Evolutionary conservation across 2,113 vertebrate species (phyloP).

Genomic region (Coracopsis vasa): DNA sequence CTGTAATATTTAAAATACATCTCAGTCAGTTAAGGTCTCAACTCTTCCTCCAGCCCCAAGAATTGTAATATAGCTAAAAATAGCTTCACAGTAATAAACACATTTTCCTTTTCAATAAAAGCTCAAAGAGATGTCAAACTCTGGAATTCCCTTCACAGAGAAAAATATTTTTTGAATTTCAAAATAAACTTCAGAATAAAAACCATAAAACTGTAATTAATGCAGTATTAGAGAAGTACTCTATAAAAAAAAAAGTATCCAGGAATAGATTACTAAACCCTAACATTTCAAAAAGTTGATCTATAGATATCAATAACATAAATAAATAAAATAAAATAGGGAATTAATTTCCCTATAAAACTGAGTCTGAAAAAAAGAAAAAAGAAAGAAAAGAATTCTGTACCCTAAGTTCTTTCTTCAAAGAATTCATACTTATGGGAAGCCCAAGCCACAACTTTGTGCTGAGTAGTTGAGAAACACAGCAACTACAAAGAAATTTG

Average conservation of each 20-base stretch:
- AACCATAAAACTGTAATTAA: not conserved
- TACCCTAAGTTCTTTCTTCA: not conserved
- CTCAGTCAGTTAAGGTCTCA: not conserved
- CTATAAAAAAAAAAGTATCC: not conserved
- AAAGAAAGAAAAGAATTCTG: not conserved
- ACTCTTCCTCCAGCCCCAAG: not conserved
- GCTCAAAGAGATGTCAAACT: not conserved
- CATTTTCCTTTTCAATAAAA: not conserved
- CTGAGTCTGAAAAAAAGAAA: not conserved
- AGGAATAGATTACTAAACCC: not conserved
- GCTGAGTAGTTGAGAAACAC: not conserved
- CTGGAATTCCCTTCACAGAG: not conserved
- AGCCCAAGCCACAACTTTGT: not conserved
- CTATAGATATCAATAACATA: not conserved
- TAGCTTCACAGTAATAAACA: not conserved
- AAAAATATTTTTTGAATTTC: not conserved
- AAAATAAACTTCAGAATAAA: not conserved
- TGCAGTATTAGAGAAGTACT: not conserved
- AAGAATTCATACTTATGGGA: not conserved
- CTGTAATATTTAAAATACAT: fast-evolving
- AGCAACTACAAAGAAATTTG: not conserved
- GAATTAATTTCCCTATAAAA: not conserved
- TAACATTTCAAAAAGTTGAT: not conserved
- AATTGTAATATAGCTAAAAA: not conserved
- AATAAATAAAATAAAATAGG: not conserved